These are phyloP conservation scores for Mixornis gularis DNA, from an alignment of 2,113 vertebrate genomes.

Conservation along the genomic window DNA sequence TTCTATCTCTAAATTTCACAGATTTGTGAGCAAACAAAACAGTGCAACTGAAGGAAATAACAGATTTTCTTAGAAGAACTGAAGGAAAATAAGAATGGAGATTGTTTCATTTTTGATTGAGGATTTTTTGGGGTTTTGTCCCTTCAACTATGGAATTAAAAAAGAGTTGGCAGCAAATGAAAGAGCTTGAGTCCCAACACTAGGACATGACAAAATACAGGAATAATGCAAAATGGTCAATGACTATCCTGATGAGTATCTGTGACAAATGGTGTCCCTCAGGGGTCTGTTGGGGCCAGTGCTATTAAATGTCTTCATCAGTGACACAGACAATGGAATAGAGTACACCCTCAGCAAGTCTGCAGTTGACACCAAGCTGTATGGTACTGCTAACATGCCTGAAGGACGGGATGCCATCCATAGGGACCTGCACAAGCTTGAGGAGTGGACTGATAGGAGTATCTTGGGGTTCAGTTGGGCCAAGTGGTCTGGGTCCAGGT, in stretches of 20 bases:
- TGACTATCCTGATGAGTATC: neutral
- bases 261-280: neutral
- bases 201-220: neutral
- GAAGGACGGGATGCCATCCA: neutral
- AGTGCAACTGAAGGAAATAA: neutral
- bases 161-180: neutral
- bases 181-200: neutral
- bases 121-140: neutral
- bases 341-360: neutral
- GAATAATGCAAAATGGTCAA: neutral
- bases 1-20: neutral
- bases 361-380: neutral
- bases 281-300: neutral
- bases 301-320: neutral
- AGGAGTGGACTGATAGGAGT: neutral
- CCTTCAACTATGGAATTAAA: neutral
- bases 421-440: neutral
- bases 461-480: fast-evolving
- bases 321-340: neutral
- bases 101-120: neutral
- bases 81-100: neutral
- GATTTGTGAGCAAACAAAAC: neutral
- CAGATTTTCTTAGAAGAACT: neutral
- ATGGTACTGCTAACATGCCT: neutral
- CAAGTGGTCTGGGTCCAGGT: neutral